These are phyloP conservation scores for Poeciliopsis infans DNA, from an alignment of 2,797 vertebrate species.

Conservation along the genomic window DNA sequence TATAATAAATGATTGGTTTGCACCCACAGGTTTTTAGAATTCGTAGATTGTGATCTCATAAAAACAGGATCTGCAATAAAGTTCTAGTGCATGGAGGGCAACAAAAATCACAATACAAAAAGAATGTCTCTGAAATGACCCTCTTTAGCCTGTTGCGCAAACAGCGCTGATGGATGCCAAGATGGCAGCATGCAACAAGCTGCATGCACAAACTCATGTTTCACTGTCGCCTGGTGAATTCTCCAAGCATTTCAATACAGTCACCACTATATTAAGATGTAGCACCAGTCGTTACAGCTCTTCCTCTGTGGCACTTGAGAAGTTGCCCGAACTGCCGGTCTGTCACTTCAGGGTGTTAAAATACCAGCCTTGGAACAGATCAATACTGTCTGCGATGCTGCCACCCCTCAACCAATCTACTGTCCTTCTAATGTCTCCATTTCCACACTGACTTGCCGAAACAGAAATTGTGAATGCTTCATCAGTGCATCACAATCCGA, in stretches of 20 bases:
- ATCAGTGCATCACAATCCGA: not conserved
- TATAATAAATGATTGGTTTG: constrained; percentile 19
- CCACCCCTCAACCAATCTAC: constrained; percentile 4
- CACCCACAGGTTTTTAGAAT: constrained; percentile 21
- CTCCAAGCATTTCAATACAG: not conserved
- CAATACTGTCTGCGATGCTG: constrained; percentile 25
- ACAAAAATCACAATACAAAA: not conserved
- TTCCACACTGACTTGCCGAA: not conserved
- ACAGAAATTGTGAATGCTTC: not conserved
- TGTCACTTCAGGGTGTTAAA: constrained; percentile 26
- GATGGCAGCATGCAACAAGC: constrained; percentile 8
- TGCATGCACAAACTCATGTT: constrained; percentile 18
- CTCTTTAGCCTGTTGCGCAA: not conserved
- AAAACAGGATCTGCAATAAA: not conserved
- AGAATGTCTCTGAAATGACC: not conserved
- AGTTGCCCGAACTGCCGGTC: constrained; percentile 37
- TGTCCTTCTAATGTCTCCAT: constrained; percentile 9
- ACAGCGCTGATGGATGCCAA: constrained; percentile 9
- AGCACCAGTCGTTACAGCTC: not conserved
- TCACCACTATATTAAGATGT: constrained; percentile 6
- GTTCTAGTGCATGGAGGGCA: not conserved
- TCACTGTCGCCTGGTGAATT: constrained; percentile 2
- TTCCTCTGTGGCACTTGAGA: constrained; percentile 27
- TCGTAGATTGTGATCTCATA: not conserved
- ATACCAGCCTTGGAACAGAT: constrained; percentile 35